These are phyloP conservation scores for Ceraclea dissimilis DNA, from an alignment of 2,888 invertebrate genomes.

Conservation along the genomic window DNA sequence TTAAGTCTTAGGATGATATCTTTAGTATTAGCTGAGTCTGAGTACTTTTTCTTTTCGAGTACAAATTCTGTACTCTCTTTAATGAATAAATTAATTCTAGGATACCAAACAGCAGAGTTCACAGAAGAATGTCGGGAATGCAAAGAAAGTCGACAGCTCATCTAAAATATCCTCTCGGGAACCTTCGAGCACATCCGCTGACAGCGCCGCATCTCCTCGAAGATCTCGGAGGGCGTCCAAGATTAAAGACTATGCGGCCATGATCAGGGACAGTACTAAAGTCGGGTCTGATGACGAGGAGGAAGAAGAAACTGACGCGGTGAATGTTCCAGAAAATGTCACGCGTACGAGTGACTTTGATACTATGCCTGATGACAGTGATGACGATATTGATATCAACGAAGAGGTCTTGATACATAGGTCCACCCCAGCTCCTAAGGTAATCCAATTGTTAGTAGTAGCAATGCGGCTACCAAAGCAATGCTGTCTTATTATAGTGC, in stretches of 20 bases:
- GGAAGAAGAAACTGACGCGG: constrained; percentile 24
- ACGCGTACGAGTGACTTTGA: not conserved
- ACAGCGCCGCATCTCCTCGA: constrained; percentile 33
- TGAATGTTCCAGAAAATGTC: constrained; percentile 8
- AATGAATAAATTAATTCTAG: too few species aligned
- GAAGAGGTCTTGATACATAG: constrained; percentile 2
- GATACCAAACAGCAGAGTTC: too few species aligned
- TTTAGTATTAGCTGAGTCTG: too few species aligned
- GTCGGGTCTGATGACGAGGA: constrained; percentile 29
- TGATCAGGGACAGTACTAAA: constrained; percentile 35
- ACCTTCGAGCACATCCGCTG: too few species aligned
- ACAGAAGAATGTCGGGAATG: too few species aligned
- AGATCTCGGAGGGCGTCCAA: constrained; percentile 46
- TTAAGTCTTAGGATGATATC: too few species aligned
- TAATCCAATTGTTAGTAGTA: not conserved
- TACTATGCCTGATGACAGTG: not conserved
- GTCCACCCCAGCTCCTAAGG: constrained; percentile 5
- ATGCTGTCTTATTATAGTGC: too few species aligned
- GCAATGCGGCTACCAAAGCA: not conserved
- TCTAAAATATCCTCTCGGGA: too few species aligned
- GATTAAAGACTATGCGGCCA: constrained; percentile 51
- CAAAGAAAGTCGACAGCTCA: too few species aligned
- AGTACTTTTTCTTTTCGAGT: too few species aligned
- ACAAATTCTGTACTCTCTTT: too few species aligned
- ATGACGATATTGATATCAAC: constrained; percentile 12